A percentile compares a stretch with the other conserved stretches of the same genome.
phyloP scores from a whole-genome alignment of 2,888 invertebrate species.

The Adineta ricciae region DNA sequence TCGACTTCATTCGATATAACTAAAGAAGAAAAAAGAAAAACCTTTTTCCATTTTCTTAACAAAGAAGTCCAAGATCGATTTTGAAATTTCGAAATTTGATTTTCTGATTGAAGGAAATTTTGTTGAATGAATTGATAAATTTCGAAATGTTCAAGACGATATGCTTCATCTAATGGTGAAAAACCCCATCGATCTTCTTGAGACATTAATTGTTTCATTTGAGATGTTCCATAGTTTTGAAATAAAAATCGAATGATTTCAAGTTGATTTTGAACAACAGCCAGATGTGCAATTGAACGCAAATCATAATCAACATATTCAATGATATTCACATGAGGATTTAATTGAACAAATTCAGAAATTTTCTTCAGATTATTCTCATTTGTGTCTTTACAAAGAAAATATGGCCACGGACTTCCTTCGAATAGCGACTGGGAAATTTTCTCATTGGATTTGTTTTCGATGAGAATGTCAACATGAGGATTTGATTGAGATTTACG shows the following conservation, averaged over 20 bases:
- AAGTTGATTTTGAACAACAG: background rate
- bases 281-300: background rate
- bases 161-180: background rate
- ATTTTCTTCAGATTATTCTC: no score
- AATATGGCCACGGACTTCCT: no score
- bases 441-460: no score
- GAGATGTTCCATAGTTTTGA: background rate
- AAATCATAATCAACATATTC: background rate
- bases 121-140: background rate
- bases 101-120: background rate
- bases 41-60: background rate
- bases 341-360: background rate
- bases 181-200: background rate
- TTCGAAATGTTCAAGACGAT: background rate
- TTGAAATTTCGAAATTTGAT: background rate
- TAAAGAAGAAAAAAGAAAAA: background rate
- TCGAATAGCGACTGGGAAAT: no score
- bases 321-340: background rate
- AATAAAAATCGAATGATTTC: background rate
- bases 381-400: no score
- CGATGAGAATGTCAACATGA: no score
- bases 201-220: background rate
- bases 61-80: background rate
- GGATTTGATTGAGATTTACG: no score
- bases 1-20: background rate